Conservation (phyloP, 2,888 invertebrate species). For the Amblyteles armatorius region DNA sequence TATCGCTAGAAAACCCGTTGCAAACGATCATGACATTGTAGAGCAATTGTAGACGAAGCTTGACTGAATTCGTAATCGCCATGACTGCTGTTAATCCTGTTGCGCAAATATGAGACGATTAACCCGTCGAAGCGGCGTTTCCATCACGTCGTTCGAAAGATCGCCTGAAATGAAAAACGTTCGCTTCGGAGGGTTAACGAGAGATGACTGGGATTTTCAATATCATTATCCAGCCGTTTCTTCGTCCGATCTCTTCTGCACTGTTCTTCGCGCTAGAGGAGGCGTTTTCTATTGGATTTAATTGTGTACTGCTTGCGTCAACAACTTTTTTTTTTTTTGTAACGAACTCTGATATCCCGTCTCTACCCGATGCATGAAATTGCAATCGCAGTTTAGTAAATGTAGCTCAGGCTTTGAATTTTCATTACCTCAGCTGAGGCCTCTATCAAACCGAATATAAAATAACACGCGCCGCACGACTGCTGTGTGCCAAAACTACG, state of each 20-base stretch:
- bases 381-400: background rate
- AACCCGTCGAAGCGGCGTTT: background rate
- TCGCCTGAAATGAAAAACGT: background rate
- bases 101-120: background rate
- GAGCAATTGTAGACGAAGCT: conserved; percentile 77
- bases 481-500: conserved; percentile 75
- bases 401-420: background rate
- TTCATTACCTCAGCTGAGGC: background rate
- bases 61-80: background rate
- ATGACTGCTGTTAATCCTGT: background rate
- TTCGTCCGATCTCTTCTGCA: background rate
- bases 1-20: conserved; percentile 80
- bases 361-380: background rate
- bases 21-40: conserved; percentile 82
- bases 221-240: background rate
- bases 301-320: background rate
- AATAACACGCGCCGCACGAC: conserved; percentile 69
- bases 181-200: background rate
- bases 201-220: background rate
- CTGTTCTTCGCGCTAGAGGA: background rate
- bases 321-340: background rate
- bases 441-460: background rate
- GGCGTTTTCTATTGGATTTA: background rate
- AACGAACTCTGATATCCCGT: too few species aligned
- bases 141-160: too few species aligned